phyloP scores from a whole-genome alignment of 2,113 vertebrate genomes.

The Phyllostomus discolor region DNA sequence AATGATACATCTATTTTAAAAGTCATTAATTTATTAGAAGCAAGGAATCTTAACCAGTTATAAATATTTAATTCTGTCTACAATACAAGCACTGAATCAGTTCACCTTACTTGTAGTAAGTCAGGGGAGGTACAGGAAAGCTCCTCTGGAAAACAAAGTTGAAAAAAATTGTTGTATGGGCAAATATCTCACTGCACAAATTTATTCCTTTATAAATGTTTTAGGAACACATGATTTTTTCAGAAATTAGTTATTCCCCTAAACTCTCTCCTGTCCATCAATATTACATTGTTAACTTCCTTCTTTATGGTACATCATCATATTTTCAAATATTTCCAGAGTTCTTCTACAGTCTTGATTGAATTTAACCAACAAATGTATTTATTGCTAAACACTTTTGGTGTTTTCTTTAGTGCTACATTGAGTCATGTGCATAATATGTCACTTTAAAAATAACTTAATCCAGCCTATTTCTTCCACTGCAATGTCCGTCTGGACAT shows the following conservation, averaged over 20 bases:
- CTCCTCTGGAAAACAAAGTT: constrained; percentile 33
- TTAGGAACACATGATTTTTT: constrained; percentile 44
- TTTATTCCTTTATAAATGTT: constrained; percentile 45
- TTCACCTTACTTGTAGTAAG: neutral
- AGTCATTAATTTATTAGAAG: neutral
- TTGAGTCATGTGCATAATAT: constrained; percentile 27
- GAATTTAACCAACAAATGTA: constrained; percentile 34
- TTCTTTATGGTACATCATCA: neutral
- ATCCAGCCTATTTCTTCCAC: neutral
- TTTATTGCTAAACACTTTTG: neutral
- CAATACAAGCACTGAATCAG: neutral
- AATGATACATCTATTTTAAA: neutral
- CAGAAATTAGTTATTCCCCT: constrained; percentile 47
- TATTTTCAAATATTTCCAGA: constrained; percentile 48
- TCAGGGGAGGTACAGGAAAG: neutral
- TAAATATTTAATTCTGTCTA: constrained; percentile 21
- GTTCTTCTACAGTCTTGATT: constrained; percentile 23
- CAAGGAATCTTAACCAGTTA: constrained; percentile 4
- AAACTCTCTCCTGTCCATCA: constrained; percentile 33
- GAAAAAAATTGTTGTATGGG: constrained; percentile 25
- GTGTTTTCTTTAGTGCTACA: constrained; percentile 50
- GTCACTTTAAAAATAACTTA: constrained; percentile 63
- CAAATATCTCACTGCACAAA: constrained; percentile 43
- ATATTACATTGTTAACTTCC: constrained; percentile 37
- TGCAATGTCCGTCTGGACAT: constrained; percentile 47